phyloP scores from a whole-genome alignment of 2,113 vertebrate species.

The Rhea pennata region DNA sequence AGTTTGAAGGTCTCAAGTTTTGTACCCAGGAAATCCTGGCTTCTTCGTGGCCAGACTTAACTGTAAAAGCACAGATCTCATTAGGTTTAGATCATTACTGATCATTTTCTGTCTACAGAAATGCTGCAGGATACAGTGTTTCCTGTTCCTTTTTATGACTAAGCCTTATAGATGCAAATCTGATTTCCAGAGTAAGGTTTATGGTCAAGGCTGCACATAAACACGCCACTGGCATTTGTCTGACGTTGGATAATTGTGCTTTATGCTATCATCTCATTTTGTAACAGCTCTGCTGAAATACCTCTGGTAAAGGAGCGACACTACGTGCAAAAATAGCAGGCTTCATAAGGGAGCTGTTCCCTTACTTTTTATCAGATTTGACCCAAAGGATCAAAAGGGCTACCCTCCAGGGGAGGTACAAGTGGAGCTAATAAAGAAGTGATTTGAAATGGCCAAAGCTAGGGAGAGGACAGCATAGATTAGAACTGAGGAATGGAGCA shows the following conservation, averaged over 20 bases:
- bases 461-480: not conserved
- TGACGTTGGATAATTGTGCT: not conserved
- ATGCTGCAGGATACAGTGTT: not conserved
- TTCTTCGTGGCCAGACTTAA: not conserved
- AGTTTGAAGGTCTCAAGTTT: not conserved
- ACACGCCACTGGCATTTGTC: not conserved
- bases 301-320: not conserved
- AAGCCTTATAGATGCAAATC: not conserved
- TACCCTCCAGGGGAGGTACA: not conserved
- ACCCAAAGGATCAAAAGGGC: not conserved
- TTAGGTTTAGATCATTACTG: not conserved
- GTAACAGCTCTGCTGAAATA: not conserved
- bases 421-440: not conserved
- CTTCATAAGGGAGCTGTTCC: not conserved
- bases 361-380: not conserved
- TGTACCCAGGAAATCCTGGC: accelerated
- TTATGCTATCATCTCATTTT: not conserved
- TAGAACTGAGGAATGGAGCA: not conserved
- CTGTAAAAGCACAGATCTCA: not conserved
- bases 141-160: not conserved
- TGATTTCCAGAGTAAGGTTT: not conserved
- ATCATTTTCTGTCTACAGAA: not conserved
- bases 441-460: not conserved
- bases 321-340: not conserved
- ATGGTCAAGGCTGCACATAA: not conserved